Conservation (phyloP, 2,113 vertebrate genomes). For the Chaetorhynchus papuensis region DNA sequence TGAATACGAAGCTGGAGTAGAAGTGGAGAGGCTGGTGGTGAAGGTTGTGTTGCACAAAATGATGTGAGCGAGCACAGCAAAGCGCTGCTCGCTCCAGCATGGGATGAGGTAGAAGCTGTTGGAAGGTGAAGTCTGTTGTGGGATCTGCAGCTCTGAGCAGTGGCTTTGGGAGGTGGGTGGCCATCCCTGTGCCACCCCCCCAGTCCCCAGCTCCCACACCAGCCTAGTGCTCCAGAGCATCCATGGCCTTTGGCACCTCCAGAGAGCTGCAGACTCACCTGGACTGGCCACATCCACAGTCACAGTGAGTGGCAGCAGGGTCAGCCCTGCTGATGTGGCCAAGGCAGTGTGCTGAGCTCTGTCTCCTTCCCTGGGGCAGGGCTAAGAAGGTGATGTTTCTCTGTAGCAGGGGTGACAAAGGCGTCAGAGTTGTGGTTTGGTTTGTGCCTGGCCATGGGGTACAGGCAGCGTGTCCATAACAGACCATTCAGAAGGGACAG, state of each 20-base stretch:
- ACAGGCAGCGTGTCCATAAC: background rate
- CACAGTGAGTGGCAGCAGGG: background rate
- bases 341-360: background rate
- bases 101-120: background rate
- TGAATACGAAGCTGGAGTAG: background rate
- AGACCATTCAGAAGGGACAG: background rate
- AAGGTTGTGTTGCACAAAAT: background rate
- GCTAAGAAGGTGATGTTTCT: background rate
- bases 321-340: background rate
- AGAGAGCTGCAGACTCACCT: background rate
- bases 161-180: fast-evolving
- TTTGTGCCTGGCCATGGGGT: background rate
- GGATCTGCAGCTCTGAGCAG: background rate
- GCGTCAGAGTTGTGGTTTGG: background rate
- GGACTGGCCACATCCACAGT: background rate
- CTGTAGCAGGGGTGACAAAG: background rate
- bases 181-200: background rate
- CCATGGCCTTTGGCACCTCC: background rate
- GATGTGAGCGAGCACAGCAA: fast-evolving
- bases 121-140: background rate
- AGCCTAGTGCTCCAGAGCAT: background rate
- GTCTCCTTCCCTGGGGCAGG: background rate
- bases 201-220: background rate
- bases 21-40: background rate
- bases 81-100: background rate